Conservation (phyloP, 2,113 vertebrate genomes). For the Lanius ludovicianus region DNA sequence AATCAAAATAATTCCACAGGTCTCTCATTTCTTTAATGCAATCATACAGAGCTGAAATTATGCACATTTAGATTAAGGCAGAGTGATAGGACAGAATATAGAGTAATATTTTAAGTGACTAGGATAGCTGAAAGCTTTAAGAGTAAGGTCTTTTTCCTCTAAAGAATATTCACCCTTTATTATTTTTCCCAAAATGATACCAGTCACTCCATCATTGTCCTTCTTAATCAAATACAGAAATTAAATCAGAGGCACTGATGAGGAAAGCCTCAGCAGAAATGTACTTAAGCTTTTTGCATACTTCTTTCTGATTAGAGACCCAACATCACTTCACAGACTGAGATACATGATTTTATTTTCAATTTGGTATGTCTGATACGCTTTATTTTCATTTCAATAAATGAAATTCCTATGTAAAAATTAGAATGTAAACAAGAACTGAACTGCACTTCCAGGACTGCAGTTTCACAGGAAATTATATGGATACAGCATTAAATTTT, state of each 20-base stretch:
- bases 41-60: background rate
- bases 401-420: background rate
- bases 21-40: background rate
- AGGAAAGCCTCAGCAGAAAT: slow-evolving; percentile 26
- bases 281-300: slow-evolving; percentile 19
- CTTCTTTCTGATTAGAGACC: slow-evolving; percentile 25
- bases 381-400: slow-evolving; percentile 6
- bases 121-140: background rate
- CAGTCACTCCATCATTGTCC: background rate
- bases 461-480: background rate
- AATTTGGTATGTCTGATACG: slow-evolving; percentile 3
- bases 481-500: background rate
- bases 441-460: background rate
- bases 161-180: background rate
- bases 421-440: background rate
- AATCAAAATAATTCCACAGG: background rate
- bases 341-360: slow-evolving; percentile 14
- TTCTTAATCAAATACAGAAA: slow-evolving; percentile 37
- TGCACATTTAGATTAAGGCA: background rate
- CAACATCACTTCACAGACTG: slow-evolving; percentile 2
- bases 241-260: slow-evolving; percentile 37
- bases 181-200: background rate
- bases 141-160: background rate
- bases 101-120: background rate
- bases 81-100: background rate